Evolutionary conservation across 2,888 invertebrate species (phyloP).

Genomic region (Osedax fenrisi): DNA sequence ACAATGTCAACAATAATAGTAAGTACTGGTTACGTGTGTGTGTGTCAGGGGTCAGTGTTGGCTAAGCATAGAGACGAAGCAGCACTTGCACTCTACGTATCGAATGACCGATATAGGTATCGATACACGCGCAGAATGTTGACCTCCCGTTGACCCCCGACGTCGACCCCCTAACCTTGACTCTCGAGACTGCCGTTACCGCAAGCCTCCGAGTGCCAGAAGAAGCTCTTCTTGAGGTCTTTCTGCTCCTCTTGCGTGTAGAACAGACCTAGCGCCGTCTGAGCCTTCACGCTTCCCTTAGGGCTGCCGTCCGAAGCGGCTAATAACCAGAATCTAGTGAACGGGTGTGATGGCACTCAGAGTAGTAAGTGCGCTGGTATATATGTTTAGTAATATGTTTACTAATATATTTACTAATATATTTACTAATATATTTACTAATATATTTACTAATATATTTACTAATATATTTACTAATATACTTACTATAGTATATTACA

Average conservation of each 20-base stretch:
- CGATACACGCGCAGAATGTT: conserved; percentile 44
- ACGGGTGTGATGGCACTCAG: background rate
- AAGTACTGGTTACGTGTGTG: too few species aligned
- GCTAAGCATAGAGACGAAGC: too few species aligned
- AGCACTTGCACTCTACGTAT: too few species aligned
- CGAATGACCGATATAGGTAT: too few species aligned
- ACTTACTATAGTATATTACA: too few species aligned
- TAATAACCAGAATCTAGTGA: conserved; percentile 44
- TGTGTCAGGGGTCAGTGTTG: too few species aligned
- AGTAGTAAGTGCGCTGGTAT: background rate
- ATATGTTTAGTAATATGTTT: background rate
- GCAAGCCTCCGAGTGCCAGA: conserved; percentile 51
- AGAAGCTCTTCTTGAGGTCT: conserved; percentile 47
- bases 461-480: too few species aligned
- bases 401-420: too few species aligned
- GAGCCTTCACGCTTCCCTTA: conserved; percentile 46
- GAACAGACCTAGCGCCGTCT: conserved; percentile 48
- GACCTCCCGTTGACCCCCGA: conserved; percentile 50
- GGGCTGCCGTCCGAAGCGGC: conserved; percentile 51
- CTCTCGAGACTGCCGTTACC: conserved; percentile 50
- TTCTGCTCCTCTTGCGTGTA: conserved; percentile 42
- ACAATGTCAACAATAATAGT: too few species aligned
- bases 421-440: too few species aligned
- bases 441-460: too few species aligned
- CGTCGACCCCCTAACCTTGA: conserved; percentile 50